Conservation (phyloP, 2,888 invertebrate species). For the Ophion slaviceki region DNA sequence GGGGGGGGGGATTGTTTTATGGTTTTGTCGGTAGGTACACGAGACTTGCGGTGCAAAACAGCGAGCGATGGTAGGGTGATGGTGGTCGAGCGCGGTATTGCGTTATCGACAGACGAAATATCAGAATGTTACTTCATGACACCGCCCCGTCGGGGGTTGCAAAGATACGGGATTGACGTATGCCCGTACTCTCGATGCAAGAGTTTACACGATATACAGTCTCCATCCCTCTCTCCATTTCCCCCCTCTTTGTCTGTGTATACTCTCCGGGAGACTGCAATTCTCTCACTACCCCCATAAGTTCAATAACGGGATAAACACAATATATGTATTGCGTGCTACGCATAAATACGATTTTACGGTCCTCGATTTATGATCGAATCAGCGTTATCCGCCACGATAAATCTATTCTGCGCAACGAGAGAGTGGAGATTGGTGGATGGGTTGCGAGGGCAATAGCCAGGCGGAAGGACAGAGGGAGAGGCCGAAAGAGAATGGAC, state of each 20-base stretch:
- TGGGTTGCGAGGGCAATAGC: constrained; percentile 48
- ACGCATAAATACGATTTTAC: constrained; percentile 67
- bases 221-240: constrained; percentile 6
- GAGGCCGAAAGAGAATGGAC: constrained; percentile 39
- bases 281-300: neutral
- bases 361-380: constrained; percentile 67
- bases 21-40: constrained; percentile 26
- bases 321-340: constrained; percentile 39
- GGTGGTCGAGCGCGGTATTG: constrained; percentile 49
- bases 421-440: constrained; percentile 62
- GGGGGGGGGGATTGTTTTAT: constrained; percentile 22
- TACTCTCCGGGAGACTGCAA: neutral
- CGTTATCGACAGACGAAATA: constrained; percentile 65
- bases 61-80: constrained; percentile 40
- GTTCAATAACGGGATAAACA: constrained; percentile 24
- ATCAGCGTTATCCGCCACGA: constrained; percentile 69
- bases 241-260: constrained; percentile 1
- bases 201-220: constrained; percentile 50
- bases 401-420: constrained; percentile 66
- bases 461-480: constrained; percentile 37
- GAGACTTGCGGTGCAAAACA: constrained; percentile 13
- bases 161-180: constrained; percentile 69
- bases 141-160: constrained; percentile 57
- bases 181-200: constrained; percentile 54
- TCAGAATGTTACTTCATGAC: constrained; percentile 65